Percentiles rank a stretch among this genome's conserved stretches.
phyloP scores from a whole-genome alignment of 2,888 invertebrate species.

The Euspilapteryx auroguttella region DNA sequence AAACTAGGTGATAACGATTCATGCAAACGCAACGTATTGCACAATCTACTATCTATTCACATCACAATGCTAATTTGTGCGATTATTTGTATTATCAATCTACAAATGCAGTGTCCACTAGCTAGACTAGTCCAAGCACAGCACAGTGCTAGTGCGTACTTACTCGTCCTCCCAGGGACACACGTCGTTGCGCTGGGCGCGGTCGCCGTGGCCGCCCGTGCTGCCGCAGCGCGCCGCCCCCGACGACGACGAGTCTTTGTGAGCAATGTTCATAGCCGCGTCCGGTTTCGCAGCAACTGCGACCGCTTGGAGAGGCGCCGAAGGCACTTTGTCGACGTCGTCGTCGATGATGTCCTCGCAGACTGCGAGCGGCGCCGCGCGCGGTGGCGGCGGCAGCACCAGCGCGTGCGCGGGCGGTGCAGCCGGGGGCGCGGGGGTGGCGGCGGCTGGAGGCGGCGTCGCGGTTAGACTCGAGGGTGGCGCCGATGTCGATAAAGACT shows the following conservation, averaged over 20 bases:
- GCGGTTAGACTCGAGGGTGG: no score
- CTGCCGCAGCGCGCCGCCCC: no score
- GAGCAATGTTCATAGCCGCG: slow-evolving; percentile 39
- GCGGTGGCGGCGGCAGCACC: slow-evolving; percentile 18
- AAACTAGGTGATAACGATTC: no score
- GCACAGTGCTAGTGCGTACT: slow-evolving; percentile 61
- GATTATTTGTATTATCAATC: no score
- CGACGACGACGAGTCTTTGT: slow-evolving; percentile 40
- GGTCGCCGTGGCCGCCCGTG: slow-evolving; percentile 33
- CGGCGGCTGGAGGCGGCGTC: no score
- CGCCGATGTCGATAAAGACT: background rate
- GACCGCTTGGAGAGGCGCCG: slow-evolving; percentile 27
- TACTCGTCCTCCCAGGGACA: slow-evolving; percentile 97
- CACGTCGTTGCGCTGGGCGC: slow-evolving; percentile 73
- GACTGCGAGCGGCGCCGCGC: slow-evolving; percentile 69
- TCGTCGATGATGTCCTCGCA: slow-evolving; percentile 71
- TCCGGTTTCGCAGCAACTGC: slow-evolving; percentile 26
- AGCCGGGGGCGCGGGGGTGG: slow-evolving; percentile 7
- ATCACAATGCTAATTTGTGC: no score
- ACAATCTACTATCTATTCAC: no score
- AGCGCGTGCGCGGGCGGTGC: slow-evolving; percentile 6
- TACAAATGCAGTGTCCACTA: no score
- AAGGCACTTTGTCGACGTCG: slow-evolving; percentile 60
- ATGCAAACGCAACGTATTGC: no score
- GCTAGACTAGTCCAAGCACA: no score